Base-by-base conservation (phyloP, 2,113 vertebrate genomes). In the Osmerus mordax region DNA sequence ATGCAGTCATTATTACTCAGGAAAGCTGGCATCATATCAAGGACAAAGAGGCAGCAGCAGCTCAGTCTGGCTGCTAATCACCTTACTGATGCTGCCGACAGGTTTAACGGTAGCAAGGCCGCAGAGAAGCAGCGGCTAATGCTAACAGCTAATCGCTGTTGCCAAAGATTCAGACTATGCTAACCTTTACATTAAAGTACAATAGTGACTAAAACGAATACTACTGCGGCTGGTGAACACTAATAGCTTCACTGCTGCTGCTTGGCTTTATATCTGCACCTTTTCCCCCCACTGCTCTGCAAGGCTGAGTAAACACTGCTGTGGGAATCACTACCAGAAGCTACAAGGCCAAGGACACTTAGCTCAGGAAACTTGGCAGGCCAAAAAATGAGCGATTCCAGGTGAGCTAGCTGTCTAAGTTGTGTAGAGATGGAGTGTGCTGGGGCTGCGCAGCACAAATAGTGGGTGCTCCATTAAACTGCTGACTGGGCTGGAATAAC, bases 11-110 rank as follows among this genome's bases (percentile, higher is more conserved):
- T 88, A 86, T 85, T 85, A 74, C 86, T 84, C 82, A 76, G 67
- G 56, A 83, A 77, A 84, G 80, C 82, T 88, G 85, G 81, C 84
- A 81, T 80, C 75, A 83, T 88, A 89, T 88, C 82, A 89, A 90
- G 82, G 79, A 84, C 83, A 87, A 84, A 84, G 77, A 79, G 64
- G 53, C 72, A 19, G 73, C 76, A 62, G 56, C 73, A 19, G 74
- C 76, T 77, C 77, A 75, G 79, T 72, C 77, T 78, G 86, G 81
- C 80, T 87, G 84, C 81, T 87, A 83, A 88, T 88, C 83, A 87
- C 80, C 54, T 12, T 52, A 6, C 73, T 41, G 72, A 81, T 76
- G 74, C 65, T 77, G 70, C 76, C 77, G 32, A 81, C 80, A 69
- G 78, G 83, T 82, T 75, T 72, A 70, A 77, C 78, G 18, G 32